Percentiles rank a stretch among this genome's conserved stretches.
phyloP scores from a whole-genome alignment of 2,888 invertebrate genomes.

The Meghimatium bilineatum region DNA sequence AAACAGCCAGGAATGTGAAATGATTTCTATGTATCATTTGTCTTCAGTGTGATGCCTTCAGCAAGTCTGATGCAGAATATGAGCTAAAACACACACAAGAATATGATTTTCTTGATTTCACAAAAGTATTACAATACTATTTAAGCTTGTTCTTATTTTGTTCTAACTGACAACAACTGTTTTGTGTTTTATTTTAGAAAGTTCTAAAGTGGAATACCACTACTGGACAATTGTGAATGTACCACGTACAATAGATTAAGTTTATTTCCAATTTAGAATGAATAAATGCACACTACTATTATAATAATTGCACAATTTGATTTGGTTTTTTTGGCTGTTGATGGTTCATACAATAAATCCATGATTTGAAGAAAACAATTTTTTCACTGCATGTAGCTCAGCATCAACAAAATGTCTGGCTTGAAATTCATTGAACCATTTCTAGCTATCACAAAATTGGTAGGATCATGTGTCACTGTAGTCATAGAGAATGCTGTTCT shows the following conservation, averaged over 20 bases:
- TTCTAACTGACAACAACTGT: too few species aligned
- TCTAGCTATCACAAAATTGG: not conserved
- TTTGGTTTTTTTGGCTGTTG: not conserved
- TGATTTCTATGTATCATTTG: not conserved
- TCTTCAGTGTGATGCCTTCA: too few species aligned
- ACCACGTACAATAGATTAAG: not conserved
- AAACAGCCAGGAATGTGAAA: not conserved
- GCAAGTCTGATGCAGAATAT: too few species aligned
- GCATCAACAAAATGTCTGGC: not conserved
- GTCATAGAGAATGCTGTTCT: not conserved
- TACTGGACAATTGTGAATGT: too few species aligned
- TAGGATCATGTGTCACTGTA: not conserved
- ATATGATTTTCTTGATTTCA: not conserved
- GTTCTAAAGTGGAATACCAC: too few species aligned
- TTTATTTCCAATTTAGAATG: not conserved
- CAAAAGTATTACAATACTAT: not conserved
- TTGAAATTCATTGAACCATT: not conserved
- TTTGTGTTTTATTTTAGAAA: too few species aligned
- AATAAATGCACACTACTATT: not conserved
- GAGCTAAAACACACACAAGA: too few species aligned
- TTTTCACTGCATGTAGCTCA: not conserved
- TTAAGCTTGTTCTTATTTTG: too few species aligned
- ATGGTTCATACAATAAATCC: not conserved
- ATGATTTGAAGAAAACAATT: not conserved
- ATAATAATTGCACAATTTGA: not conserved